Percentiles rank a stretch among this genome's conserved stretches.
Conservation (phyloP, 2,113 vertebrate genomes). For the Tetrax tetrax region DNA sequence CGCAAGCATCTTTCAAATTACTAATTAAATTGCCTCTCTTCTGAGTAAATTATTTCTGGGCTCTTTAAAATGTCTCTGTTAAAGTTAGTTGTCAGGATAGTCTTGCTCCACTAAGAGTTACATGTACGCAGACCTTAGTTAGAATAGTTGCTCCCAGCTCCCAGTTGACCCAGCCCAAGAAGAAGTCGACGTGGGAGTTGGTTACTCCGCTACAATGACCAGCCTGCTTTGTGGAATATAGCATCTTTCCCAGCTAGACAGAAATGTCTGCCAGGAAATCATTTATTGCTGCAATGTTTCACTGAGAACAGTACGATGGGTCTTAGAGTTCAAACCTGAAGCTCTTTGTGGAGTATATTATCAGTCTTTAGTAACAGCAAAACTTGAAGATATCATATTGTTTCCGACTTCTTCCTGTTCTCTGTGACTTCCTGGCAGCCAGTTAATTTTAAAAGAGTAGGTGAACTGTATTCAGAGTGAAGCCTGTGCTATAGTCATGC, state of each 20-base stretch:
- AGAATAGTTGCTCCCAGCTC: not conserved
- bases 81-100: not conserved
- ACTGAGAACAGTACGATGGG: not conserved
- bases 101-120: not conserved
- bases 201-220: not conserved
- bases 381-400: not conserved
- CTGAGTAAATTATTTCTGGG: not conserved
- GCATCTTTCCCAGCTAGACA: not conserved
- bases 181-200: accelerated
- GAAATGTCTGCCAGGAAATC: not conserved
- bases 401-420: not conserved
- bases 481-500: not conserved
- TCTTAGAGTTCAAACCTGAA: not conserved
- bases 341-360: not conserved
- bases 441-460: not conserved
- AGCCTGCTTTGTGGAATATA: not conserved
- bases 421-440: not conserved
- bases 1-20: not conserved
- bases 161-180: not conserved
- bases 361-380: not conserved
- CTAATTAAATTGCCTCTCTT: not conserved
- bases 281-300: not conserved
- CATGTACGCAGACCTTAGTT: not conserved
- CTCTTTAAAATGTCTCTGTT: slow-evolving; percentile 1
- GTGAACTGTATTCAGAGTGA: not conserved